These are phyloP conservation scores for Anthopleura xanthogrammica DNA, from an alignment of 92 coral and sea anemone species.

Conservation along the genomic window DNA sequence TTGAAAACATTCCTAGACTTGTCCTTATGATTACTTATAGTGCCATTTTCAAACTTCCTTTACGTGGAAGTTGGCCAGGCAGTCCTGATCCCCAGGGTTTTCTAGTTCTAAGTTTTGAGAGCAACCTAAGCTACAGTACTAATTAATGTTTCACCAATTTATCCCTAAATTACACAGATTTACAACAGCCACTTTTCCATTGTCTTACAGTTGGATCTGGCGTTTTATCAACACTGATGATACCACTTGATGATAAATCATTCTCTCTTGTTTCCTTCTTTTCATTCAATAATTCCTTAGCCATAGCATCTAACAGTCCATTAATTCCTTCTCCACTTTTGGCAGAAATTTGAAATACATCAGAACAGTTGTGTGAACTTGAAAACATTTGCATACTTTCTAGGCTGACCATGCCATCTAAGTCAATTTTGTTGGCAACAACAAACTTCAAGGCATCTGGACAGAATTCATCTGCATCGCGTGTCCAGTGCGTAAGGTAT, in stretches of 20 bases:
- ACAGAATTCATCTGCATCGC: conserved; percentile 68
- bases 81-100: no score
- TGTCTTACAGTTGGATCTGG: conserved; percentile 56
- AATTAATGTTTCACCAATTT: no score
- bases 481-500: conserved; percentile 80
- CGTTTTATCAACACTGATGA: conserved; percentile 38
- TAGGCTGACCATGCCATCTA: conserved; percentile 57
- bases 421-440: conserved; percentile 84
- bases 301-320: conserved; percentile 52
- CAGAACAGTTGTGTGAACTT: conserved; percentile 59
- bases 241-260: conserved; percentile 29
- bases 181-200: conserved; percentile 73
- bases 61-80: no score
- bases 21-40: no score
- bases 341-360: conserved; percentile 68
- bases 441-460: conserved; percentile 80
- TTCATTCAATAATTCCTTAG: conserved; percentile 42
- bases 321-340: conserved; percentile 89
- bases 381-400: conserved; percentile 70
- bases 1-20: no score
- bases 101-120: no score
- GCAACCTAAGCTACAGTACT: no score
- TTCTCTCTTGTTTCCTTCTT: conserved; percentile 27
- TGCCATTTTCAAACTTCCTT: no score
- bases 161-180: conserved; percentile 14